Conservation (phyloP, 2,113 vertebrate species). For the Anser brachyrhynchus region DNA sequence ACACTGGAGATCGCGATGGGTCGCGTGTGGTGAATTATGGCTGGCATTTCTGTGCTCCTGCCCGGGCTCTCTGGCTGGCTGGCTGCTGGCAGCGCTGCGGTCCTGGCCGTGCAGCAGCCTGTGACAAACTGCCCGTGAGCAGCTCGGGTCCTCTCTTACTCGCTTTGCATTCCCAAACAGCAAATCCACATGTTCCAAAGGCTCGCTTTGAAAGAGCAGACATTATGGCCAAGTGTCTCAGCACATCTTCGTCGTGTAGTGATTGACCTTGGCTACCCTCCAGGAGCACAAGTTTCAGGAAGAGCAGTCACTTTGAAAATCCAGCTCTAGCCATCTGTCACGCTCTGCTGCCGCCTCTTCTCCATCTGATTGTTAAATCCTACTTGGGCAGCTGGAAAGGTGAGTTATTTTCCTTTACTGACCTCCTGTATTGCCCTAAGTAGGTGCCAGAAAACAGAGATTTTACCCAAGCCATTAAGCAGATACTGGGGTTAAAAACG, state of each 20-base stretch:
- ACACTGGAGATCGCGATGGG: not conserved
- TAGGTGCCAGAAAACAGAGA: not conserved
- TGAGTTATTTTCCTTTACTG: not conserved
- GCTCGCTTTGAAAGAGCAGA: not conserved
- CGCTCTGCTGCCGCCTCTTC: not conserved
- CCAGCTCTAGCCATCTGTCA: not conserved
- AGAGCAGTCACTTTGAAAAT: constrained; percentile 1
- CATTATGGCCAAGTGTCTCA: not conserved
- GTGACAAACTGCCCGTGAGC: not conserved
- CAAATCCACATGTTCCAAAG: not conserved
- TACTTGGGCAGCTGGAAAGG: not conserved
- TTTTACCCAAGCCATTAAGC: not conserved
- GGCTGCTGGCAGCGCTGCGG: not conserved
- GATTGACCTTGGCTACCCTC: constrained; percentile 31
- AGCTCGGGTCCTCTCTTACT: not conserved
- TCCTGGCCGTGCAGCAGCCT: not conserved
- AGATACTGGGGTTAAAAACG: not conserved
- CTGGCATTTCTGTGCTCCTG: not conserved
- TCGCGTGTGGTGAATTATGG: not conserved
- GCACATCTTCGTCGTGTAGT: not conserved
- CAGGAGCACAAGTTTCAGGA: constrained; percentile 4
- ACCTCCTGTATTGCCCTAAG: not conserved
- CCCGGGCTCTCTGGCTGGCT: not conserved
- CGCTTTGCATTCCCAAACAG: rapidly evolving
- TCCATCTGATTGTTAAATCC: not conserved